A percentile compares a stretch with the other conserved stretches of the same genome.
Evolutionary conservation across 2,888 invertebrate genomes (phyloP).

Genomic region (Cephus spinipes): DNA sequence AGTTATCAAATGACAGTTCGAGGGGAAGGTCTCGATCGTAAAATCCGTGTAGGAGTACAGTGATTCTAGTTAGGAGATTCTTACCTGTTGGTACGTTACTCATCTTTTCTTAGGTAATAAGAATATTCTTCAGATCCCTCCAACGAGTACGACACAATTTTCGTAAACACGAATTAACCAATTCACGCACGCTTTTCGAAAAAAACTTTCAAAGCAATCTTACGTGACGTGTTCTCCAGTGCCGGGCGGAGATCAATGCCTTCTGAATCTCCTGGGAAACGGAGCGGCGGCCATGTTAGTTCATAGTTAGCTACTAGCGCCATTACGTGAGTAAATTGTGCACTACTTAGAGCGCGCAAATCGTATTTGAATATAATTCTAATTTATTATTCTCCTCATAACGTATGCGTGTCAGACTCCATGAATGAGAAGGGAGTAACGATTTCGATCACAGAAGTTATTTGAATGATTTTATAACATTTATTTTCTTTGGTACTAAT

Average conservation of each 20-base stretch:
- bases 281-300: slow-evolving; percentile 39
- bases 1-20: too few species aligned
- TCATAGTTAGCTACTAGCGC: too few species aligned
- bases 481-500: slow-evolving; percentile 45
- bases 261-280: slow-evolving; percentile 38
- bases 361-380: too few species aligned
- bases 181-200: slow-evolving; percentile 7
- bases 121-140: too few species aligned
- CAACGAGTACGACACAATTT: too few species aligned
- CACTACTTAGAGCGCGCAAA: too few species aligned
- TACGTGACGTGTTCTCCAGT: slow-evolving; percentile 40
- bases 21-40: too few species aligned
- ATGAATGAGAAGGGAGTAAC: too few species aligned
- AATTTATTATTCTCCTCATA: too few species aligned
- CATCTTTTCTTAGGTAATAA: slow-evolving; percentile 36
- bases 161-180: background rate
- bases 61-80: slow-evolving; percentile 1
- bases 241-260: slow-evolving; percentile 47
- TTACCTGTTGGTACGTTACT: slow-evolving; percentile 62
- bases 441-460: background rate
- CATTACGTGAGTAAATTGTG: too few species aligned
- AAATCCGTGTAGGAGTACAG: too few species aligned
- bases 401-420: too few species aligned
- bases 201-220: slow-evolving; percentile 28
- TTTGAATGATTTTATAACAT: slow-evolving; percentile 39